Percentiles rank a stretch among this genome's conserved stretches.
Evolutionary conservation across 2,888 invertebrate species (phyloP).

Genomic region (Phaedon cochleariae): DNA sequence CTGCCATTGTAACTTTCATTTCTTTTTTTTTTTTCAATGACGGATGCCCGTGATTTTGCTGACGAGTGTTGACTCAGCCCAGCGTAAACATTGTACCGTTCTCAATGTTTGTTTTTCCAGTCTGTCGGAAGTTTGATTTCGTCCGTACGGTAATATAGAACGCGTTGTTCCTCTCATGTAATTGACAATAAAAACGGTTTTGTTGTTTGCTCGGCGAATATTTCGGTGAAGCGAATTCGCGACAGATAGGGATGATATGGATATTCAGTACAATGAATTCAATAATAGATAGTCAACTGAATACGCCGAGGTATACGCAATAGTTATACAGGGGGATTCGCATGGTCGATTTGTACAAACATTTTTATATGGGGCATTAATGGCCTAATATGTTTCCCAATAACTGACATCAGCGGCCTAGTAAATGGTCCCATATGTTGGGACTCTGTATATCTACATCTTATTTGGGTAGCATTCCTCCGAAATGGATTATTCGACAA

Average conservation of each 20-base stretch:
- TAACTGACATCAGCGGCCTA: no score
- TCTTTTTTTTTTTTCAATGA: neutral
- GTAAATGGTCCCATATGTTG: no score
- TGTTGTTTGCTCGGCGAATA: neutral
- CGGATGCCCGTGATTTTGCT: slow-evolving; percentile 51
- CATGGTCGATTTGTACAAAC: no score
- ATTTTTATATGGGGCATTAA: no score
- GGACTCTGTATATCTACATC: no score
- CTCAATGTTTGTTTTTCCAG: slow-evolving; percentile 57
- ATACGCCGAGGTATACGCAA: no score
- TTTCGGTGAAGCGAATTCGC: neutral
- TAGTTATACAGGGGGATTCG: no score
- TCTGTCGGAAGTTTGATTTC: slow-evolving; percentile 54
- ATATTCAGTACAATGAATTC: neutral
- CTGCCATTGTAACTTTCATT: slow-evolving; percentile 49
- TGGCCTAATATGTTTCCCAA: no score
- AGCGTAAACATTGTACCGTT: slow-evolving; percentile 56
- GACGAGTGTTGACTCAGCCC: slow-evolving; percentile 58
- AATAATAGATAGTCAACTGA: no score
- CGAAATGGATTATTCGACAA: no score
- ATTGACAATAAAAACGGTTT: slow-evolving; percentile 48
- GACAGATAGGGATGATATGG: slow-evolving; percentile 26
- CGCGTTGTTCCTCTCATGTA: slow-evolving; percentile 40
- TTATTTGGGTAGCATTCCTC: no score
- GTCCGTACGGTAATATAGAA: slow-evolving; percentile 24